phyloP scores from a whole-genome alignment of 2,113 vertebrate species.

The Procavia capensis region DNA sequence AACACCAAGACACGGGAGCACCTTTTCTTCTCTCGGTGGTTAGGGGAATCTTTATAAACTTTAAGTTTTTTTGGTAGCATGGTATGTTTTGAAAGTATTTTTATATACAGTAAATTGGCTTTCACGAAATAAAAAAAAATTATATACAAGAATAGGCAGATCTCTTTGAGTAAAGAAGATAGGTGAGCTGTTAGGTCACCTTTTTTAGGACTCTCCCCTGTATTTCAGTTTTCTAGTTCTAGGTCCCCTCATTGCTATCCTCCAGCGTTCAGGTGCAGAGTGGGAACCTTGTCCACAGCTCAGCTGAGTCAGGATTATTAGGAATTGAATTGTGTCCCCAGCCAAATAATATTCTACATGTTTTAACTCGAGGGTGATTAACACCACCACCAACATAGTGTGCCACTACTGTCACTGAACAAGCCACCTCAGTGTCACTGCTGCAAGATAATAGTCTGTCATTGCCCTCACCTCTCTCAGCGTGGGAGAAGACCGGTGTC shows the following conservation, averaged over 20 bases:
- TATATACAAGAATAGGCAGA: no score
- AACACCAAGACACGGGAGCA: not conserved
- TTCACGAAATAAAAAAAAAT: no score
- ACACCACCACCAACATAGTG: not conserved
- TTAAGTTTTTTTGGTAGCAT: not conserved
- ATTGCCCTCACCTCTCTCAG: not conserved
- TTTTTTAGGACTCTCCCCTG: not conserved
- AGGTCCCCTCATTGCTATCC: fast-evolving
- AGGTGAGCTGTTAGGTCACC: no score
- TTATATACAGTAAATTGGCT: no score
- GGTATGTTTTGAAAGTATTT: not conserved
- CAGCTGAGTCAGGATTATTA: not conserved
- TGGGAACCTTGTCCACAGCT: not conserved
- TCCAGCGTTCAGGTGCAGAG: not conserved
- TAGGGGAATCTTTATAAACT: not conserved
- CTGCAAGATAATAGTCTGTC: not conserved
- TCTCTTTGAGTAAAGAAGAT: not conserved
- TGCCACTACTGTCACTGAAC: not conserved
- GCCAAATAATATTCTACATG: not conserved
- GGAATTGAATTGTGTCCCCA: not conserved
- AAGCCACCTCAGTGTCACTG: not conserved
- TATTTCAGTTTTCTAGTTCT: not conserved
- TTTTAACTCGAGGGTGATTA: not conserved
- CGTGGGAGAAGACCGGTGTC: not conserved
- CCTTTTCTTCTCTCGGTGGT: not conserved